phyloP scores from a whole-genome alignment of 2,113 vertebrate genomes.

The Calyptomena viridis region DNA sequence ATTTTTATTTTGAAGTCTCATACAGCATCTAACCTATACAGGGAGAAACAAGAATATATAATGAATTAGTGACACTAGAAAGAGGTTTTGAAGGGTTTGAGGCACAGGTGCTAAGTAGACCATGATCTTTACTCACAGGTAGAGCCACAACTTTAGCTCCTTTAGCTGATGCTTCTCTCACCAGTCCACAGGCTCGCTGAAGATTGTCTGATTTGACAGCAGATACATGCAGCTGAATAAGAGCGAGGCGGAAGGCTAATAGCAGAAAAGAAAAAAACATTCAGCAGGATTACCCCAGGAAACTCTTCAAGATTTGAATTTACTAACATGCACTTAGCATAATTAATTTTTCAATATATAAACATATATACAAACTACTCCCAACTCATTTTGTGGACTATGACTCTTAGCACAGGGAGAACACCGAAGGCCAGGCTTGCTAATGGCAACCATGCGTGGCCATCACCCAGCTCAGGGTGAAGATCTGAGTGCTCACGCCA shows the following conservation, averaged over 20 bases:
- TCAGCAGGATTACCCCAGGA: not conserved
- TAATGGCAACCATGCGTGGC: accelerated
- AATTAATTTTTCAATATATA: not conserved
- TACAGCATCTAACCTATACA: not conserved
- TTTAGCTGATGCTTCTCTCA: conserved; percentile 84
- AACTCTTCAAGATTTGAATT: not conserved
- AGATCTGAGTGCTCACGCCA: not conserved
- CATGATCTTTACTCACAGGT: conserved; percentile 81
- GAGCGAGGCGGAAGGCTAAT: conserved; percentile 88
- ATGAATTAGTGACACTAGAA: not conserved
- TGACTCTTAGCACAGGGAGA: not conserved
- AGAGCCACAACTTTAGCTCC: conserved; percentile 88
- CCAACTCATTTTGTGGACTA: not conserved
- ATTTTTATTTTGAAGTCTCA: not conserved
- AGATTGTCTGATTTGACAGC: conserved; percentile 88
- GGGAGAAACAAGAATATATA: not conserved
- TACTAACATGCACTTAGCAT: not conserved
- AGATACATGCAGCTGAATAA: conserved; percentile 88
- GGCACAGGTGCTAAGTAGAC: not conserved
- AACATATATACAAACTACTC: not conserved
- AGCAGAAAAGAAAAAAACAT: not conserved
- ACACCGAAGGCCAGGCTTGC: not conserved
- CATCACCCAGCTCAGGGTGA: not conserved
- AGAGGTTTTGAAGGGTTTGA: not conserved
- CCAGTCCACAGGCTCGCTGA: conserved; percentile 76